phyloP scores from a whole-genome alignment of 1,140 invertebrate genomes.

The Drosophila nigrodunni region DNA sequence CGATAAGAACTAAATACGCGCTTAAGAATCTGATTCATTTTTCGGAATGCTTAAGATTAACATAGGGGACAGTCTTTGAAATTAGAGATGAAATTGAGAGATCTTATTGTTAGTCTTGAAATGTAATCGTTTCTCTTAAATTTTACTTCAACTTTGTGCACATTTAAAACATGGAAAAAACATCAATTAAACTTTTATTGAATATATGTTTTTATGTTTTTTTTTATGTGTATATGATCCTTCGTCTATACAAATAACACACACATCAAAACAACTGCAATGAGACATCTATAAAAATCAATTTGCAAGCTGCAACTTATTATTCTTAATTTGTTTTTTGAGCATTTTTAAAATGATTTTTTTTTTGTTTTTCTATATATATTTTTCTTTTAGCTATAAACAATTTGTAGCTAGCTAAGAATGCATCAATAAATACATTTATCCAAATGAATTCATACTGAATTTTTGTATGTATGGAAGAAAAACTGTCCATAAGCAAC shows the following conservation, averaged over 20 bases:
- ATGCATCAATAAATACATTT: conserved; percentile 82
- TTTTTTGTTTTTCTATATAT: conserved; percentile 4
- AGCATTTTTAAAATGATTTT: conserved; percentile 50
- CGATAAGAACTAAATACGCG: conserved; percentile 48
- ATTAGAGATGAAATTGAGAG: conserved; percentile 69
- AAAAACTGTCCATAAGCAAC: conserved; percentile 82
- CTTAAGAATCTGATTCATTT: conserved; percentile 26
- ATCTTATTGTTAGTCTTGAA: conserved; percentile 50
- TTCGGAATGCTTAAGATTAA: conserved; percentile 67
- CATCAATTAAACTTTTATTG: conserved; percentile 31
- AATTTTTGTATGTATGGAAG: conserved; percentile 68
- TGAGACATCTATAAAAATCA: conserved; percentile 65
- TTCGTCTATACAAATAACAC: conserved; percentile 15
- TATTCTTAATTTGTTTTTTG: conserved; percentile 35
- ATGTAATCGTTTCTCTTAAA: conserved; percentile 38
- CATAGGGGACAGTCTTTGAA: conserved; percentile 78
- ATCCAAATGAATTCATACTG: conserved; percentile 50
- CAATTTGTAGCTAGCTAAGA: conserved; percentile 68
- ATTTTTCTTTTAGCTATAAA: conserved; percentile 40
- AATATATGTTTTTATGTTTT: neutral
- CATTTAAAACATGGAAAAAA: conserved; percentile 46
- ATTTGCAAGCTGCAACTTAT: conserved; percentile 41
- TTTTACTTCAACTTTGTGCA: conserved; percentile 51
- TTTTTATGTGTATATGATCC: neutral
- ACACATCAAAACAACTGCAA: conserved; percentile 50